phyloP scores from a whole-genome alignment of 2,888 invertebrate genomes.

The Buathra laborator region DNA sequence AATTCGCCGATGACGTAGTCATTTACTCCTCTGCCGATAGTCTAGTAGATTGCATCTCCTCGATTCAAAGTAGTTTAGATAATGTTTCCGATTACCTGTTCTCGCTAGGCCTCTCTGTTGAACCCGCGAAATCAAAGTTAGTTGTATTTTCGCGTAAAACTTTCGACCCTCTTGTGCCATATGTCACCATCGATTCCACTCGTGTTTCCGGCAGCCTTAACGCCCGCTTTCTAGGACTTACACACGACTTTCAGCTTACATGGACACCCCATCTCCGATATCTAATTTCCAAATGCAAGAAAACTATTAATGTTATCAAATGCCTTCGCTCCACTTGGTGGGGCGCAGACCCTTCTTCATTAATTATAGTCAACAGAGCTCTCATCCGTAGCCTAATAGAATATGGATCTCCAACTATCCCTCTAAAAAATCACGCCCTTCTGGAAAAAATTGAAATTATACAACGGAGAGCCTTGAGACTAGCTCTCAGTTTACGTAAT shows the following conservation, averaged over 20 bases:
- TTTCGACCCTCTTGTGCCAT: too few relatives aligned
- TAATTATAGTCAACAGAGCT: constrained; percentile 25
- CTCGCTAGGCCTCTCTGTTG: not conserved
- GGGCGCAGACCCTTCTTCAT: constrained; percentile 25
- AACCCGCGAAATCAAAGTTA: constrained; percentile 40
- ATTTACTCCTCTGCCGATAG: not conserved
- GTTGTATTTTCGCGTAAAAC: constrained; percentile 4
- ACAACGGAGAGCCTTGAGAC: constrained; percentile 33
- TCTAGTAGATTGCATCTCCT: not conserved
- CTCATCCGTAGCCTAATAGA: constrained; percentile 41
- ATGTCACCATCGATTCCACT: too few relatives aligned
- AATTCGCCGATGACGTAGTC: not conserved
- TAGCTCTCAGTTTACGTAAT: constrained; percentile 38
- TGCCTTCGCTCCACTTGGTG: constrained; percentile 6
- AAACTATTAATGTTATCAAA: constrained; percentile 3
- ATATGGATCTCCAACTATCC: constrained; percentile 43
- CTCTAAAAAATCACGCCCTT: not conserved
- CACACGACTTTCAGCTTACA: too few relatives aligned
- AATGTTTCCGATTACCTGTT: too few relatives aligned
- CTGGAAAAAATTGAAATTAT: not conserved
- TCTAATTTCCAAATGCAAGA: too few relatives aligned
- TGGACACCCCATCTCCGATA: too few relatives aligned
- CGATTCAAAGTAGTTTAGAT: not conserved
- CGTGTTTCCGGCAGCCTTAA: too few relatives aligned
- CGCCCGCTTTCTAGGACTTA: too few relatives aligned